Percentiles rank a stretch among this genome's conserved stretches.
Conservation (phyloP, 2,888 invertebrate genomes). For the Morinoia aosen region DNA sequence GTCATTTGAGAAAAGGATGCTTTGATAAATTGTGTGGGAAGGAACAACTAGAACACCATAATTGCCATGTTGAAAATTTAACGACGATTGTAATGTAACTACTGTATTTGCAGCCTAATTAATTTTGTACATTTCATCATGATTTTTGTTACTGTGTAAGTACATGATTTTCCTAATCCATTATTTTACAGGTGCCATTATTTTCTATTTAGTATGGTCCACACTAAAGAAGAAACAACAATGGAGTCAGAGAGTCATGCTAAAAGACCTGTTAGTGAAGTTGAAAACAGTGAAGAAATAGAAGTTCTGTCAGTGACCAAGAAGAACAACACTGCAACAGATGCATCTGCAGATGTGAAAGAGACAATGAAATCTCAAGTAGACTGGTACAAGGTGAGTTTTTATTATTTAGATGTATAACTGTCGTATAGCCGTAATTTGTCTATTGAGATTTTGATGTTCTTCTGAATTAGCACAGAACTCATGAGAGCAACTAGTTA, state of each 20-base stretch:
- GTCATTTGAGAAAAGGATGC: too few relatives aligned
- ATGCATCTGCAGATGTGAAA: neutral
- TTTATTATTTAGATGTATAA: constrained; percentile 30
- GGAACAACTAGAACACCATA: too few relatives aligned
- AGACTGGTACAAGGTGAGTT: constrained; percentile 50
- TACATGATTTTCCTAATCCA: neutral
- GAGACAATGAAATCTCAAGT: constrained; percentile 5
- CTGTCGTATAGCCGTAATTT: neutral
- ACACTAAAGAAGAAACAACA: neutral
- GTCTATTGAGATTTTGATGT: neutral
- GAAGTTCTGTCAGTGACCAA: constrained; percentile 25
- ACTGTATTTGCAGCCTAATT: too few relatives aligned
- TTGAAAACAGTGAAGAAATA: constrained; percentile 28
- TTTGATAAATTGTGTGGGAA: too few relatives aligned
- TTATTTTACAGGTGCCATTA: neutral
- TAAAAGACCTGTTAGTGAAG: constrained; percentile 20
- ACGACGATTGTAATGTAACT: too few relatives aligned
- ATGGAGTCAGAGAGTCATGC: neutral
- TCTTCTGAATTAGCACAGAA: neutral
- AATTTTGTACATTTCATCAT: too few relatives aligned
- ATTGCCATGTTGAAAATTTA: too few relatives aligned
- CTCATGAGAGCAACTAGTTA: neutral
- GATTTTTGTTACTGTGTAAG: too few relatives aligned
- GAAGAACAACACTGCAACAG: neutral
- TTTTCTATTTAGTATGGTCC: neutral